Base-by-base conservation (phyloP, 2,797 vertebrate genomes). In the Microcaecilia unicolor region DNA sequence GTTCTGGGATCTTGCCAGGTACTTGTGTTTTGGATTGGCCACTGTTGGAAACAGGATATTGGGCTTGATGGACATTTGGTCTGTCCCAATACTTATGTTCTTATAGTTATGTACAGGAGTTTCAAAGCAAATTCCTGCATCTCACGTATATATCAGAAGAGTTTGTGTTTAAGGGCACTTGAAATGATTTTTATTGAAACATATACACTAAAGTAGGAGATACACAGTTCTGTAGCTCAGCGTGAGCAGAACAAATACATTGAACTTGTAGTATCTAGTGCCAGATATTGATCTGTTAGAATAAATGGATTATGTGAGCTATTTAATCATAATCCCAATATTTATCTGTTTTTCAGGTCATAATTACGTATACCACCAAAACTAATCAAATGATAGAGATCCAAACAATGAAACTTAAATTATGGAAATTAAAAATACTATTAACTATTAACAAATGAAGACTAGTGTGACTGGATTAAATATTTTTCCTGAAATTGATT, bases 281-380 rank as follows among this genome's bases (percentile, higher is more conserved):
- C 64, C 69, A 78, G 58, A 27, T 83, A 84, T 78, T 74, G 78
- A 83, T 80, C 57, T 57, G 55, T 36, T 27, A 64, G 61, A 71
- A 69, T 64, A 64, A 81, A 79, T 74, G 61, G 82, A 80, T 78
- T 72, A 46, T 70, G 60, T 68, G 72, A 80, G 80, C 68, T 63
- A 75, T 77, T 76, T 67, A 2, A 75, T 68, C 56, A 74, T 78
- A 76, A 80, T 78, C 64, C 48, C 61, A 41, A 57, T 75, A 76
- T 80, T 76, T 78, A 76, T 80, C 61, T 72, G 53, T 50, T 57
- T 75, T 81, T 81, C 63, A 69, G 61, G 55, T 72, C 63, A 70
- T 77, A 72, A 78, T 77, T 64, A 65, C 60, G 63, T 49, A 51
- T 22, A 65, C 34, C 71, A 71, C 63, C 76, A 63, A 76, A 72